phyloP scores from a whole-genome alignment of 2,888 invertebrate genomes.

The Callyntrura guangdongensis region DNA sequence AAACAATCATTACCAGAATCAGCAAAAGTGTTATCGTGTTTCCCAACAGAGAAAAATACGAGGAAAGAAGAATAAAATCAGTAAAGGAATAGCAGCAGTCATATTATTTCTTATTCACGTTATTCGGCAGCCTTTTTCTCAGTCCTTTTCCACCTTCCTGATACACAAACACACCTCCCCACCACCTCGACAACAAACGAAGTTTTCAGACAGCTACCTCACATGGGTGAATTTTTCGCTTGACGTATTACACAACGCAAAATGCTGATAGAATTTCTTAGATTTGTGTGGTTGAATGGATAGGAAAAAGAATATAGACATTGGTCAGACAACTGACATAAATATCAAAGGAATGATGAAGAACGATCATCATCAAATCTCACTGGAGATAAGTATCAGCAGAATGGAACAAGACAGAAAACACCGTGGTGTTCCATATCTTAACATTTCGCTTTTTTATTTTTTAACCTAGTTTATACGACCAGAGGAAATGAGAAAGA shows the following conservation, averaged over 20 bases:
- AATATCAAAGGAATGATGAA: slow-evolving; percentile 55
- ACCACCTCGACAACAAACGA: too few relatives aligned
- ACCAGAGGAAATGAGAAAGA: slow-evolving; percentile 61
- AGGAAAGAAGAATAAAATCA: slow-evolving; percentile 11
- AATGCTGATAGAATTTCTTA: slow-evolving; percentile 65
- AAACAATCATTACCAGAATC: slow-evolving; percentile 64
- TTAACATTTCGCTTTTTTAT: not conserved
- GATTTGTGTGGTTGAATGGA: slow-evolving; percentile 47
- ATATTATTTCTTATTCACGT: slow-evolving; percentile 15
- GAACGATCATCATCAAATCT: slow-evolving; percentile 25
- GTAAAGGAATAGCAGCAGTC: not conserved
- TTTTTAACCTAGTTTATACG: slow-evolving; percentile 21
- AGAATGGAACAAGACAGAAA: not conserved
- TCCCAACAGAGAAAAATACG: slow-evolving; percentile 27
- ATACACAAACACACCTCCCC: not conserved
- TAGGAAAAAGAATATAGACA: slow-evolving; percentile 60
- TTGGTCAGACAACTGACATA: slow-evolving; percentile 67
- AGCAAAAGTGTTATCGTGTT: slow-evolving; percentile 40
- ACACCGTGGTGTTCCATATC: not conserved
- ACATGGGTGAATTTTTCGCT: slow-evolving; percentile 55
- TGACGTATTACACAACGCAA: slow-evolving; percentile 46
- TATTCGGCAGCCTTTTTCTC: not conserved
- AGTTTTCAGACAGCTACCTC: slow-evolving; percentile 35
- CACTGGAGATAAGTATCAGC: not conserved
- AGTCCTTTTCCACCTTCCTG: not conserved